Base-by-base conservation (phyloP, 2,888 invertebrate genomes). In the Brachynemurus nebulosus region DNA sequence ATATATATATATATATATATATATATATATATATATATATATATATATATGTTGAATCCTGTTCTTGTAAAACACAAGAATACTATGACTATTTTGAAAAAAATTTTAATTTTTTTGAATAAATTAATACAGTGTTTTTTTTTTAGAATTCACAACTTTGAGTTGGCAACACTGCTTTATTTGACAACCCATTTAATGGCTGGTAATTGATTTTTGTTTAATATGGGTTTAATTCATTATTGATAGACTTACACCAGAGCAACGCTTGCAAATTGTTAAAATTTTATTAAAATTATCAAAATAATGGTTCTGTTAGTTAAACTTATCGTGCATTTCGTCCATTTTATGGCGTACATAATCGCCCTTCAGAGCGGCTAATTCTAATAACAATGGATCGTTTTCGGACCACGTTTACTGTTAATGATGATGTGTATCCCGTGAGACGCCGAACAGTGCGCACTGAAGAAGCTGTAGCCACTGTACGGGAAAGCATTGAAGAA, bases 261-360 rank as follows among this genome's bases (percentile, higher is more conserved):
- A 51, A 51, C 47, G 47, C 44, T 42, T 45, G 20, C 38, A 38
- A 38, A 52, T 50, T 47, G 48, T 50, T 42, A 34, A 54, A 55
- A 48, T 53, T 55, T 52, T 34, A 6, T 25, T 25, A n/a, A n/a
- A n/a, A 54, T 54, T 52, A 48, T 40, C 44, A 45, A 53, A 53
- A 51, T 51, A 35, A 46, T 46, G 35, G 49, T 52, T 54, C 52
- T 39, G 50, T 53, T 44, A 47, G 47, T 9, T 35, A 53, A 41
- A 52, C 49, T 41, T 46, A 53, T 50, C 50, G 52, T 45, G 51
- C 52, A 44, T 49, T 54, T 49, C 53, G 50, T 52, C 49, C 50
- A 53, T 52, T 55, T 55, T 55, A 54, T 36, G 51, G 51, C 48
- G 43, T 25, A 37, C 47, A 49, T 49, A 48, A 53, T 46, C 45